Evolutionary conservation across 2,888 invertebrate species (phyloP).

Genomic region (Meiosimyza decipiens): DNA sequence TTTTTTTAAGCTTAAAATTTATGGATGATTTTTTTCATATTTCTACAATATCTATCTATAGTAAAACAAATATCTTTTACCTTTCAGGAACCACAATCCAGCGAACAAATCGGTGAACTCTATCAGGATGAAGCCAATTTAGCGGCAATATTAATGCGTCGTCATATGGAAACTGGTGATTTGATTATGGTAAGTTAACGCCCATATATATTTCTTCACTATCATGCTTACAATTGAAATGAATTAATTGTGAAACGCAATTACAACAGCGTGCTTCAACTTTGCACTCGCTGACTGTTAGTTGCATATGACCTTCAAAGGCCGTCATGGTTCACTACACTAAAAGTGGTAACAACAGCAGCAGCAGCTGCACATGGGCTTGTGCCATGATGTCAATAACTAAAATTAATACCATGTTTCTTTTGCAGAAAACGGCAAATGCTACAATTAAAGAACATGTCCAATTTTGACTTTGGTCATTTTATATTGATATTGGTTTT

Average conservation of each 20-base stretch:
- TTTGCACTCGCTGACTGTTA: background rate
- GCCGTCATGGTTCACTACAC: conserved; percentile 19
- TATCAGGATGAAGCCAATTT: conserved; percentile 89
- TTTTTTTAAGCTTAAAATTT: background rate
- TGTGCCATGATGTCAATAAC: conserved; percentile 1
- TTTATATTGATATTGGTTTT: no score
- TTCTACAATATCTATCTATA: background rate
- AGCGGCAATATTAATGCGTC: conserved; percentile 87
- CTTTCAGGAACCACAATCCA: conserved; percentile 69
- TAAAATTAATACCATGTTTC: no score
- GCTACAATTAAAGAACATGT: background rate
- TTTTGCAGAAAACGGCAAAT: background rate
- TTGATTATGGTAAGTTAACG: conserved; percentile 83
- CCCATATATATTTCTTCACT: background rate
- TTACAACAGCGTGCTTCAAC: background rate
- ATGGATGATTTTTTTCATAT: background rate
- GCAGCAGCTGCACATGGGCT: background rate
- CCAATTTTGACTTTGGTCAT: no score
- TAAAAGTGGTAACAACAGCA: background rate
- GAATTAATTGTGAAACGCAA: no score
- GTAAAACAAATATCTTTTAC: conserved; percentile 7
- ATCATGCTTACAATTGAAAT: no score
- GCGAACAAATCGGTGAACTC: conserved; percentile 79
- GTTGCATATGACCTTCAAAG: conserved; percentile 28
- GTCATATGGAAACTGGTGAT: conserved; percentile 81